Evolutionary conservation across 2,113 vertebrate species (phyloP).

Genomic region (Pimephales promelas): DNA sequence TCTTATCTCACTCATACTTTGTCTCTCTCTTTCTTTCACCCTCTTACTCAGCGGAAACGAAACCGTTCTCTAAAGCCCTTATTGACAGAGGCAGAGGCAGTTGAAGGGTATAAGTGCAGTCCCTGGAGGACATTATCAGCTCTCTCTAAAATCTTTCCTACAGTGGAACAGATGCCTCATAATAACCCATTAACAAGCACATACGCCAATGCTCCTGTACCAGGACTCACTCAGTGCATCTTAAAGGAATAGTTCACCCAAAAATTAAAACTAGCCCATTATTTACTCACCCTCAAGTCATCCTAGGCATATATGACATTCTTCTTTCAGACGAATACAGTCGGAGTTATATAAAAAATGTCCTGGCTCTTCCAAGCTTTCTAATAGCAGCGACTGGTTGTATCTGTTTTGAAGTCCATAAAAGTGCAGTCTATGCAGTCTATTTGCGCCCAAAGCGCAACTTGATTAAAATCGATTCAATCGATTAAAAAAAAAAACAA

Average conservation of each 20-base stretch:
- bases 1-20: slow-evolving; percentile 17
- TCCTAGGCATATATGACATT: too few species aligned
- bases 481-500: too few species aligned
- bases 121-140: slow-evolving; percentile 39
- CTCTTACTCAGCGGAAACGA: slow-evolving; percentile 52
- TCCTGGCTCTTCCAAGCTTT: too few species aligned
- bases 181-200: slow-evolving; percentile 29
- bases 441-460: too few species aligned
- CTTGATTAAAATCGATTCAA: too few species aligned
- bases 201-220: slow-evolving; percentile 2
- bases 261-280: too few species aligned
- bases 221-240: background rate
- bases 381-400: too few species aligned
- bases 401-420: too few species aligned
- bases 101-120: slow-evolving; percentile 38
- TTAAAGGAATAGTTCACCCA: background rate
- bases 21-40: slow-evolving; percentile 27
- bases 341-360: too few species aligned
- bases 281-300: too few species aligned
- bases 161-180: background rate
- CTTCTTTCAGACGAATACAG: too few species aligned
- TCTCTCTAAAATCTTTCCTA: slow-evolving; percentile 28
- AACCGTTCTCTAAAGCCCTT: slow-evolving; percentile 7
- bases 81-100: slow-evolving; percentile 34
- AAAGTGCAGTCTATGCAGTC: too few species aligned